Evolutionary conservation across 2,113 vertebrate genomes (phyloP).

Genomic region (Cyprinodon variegatus): DNA sequence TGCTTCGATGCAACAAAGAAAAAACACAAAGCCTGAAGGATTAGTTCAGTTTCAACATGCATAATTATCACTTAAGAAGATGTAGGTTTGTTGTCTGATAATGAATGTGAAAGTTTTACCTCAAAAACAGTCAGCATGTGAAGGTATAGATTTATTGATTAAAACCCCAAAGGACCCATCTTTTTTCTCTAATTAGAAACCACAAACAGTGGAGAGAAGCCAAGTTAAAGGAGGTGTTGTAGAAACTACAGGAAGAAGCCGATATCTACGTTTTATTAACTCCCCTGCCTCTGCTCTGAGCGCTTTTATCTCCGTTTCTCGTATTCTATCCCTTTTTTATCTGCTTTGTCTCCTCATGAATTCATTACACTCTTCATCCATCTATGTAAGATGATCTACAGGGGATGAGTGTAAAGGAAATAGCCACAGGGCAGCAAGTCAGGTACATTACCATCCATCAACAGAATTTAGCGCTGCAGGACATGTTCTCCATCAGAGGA

Average conservation of each 20-base stretch:
- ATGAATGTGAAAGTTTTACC: conserved; percentile 9
- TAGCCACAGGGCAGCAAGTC: conserved; percentile 38
- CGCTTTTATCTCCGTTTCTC: neutral
- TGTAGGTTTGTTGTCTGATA: conserved; percentile 7
- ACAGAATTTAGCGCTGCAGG: neutral
- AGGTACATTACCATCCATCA: conserved; percentile 49
- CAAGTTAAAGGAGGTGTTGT: neutral
- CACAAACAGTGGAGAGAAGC: neutral
- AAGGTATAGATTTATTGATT: conserved; percentile 51
- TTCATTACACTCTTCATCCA: conserved; percentile 40
- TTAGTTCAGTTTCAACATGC: too few species aligned
- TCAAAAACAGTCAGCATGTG: conserved; percentile 19
- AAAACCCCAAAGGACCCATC: conserved; percentile 29
- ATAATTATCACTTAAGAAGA: neutral
- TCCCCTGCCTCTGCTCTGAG: neutral
- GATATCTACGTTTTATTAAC: conserved; percentile 19
- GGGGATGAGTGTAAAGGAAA: conserved; percentile 15
- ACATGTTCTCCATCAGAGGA: conserved; percentile 35
- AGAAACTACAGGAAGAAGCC: conserved; percentile 21
- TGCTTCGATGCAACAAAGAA: neutral
- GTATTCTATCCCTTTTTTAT: neutral
- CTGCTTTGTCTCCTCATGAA: neutral
- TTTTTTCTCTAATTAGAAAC: conserved; percentile 32
- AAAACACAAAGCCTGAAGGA: too few species aligned
- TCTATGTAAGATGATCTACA: conserved; percentile 17